phyloP scores from a whole-genome alignment of 2,888 invertebrate species.

The Drosophila barbarae region DNA sequence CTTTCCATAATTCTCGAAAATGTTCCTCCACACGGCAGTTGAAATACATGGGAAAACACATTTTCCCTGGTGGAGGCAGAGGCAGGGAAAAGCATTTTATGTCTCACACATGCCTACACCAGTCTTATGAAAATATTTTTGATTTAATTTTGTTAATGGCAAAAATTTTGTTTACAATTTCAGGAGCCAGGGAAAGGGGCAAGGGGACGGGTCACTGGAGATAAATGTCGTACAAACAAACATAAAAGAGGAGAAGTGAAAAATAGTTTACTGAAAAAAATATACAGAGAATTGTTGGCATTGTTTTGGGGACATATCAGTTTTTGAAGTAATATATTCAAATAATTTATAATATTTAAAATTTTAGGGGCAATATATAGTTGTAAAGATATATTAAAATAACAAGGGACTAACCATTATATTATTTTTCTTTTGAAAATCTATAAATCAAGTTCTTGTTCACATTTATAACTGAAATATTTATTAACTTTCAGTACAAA shows the following conservation, averaged over 20 bases:
- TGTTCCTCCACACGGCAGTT: constrained; percentile 5
- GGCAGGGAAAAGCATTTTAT: constrained; percentile 13
- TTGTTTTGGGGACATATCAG: too few relatives aligned
- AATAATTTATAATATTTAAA: too few relatives aligned
- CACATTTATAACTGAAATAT: too few relatives aligned
- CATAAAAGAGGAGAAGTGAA: constrained; percentile 7
- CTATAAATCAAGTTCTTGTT: too few relatives aligned
- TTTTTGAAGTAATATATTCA: too few relatives aligned
- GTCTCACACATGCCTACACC: constrained; percentile 5
- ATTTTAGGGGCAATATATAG: too few relatives aligned
- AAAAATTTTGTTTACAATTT: constrained; percentile 59
- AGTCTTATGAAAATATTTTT: constrained; percentile 38
- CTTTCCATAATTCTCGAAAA: constrained; percentile 25
- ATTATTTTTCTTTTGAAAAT: too few relatives aligned
- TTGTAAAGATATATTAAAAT: too few relatives aligned
- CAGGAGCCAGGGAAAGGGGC: not conserved
- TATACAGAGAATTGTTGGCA: too few relatives aligned
- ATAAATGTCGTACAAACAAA: constrained; percentile 30
- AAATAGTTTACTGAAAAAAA: constrained; percentile 2
- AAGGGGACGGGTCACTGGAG: constrained; percentile 5
- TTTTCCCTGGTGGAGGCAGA: constrained; percentile 13
- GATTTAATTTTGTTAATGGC: constrained; percentile 64
- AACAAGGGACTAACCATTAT: too few relatives aligned
- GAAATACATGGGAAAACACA: constrained; percentile 15
- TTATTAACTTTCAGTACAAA: too few relatives aligned